phyloP scores from a whole-genome alignment of 1,140 invertebrate species.

The Camponotus floridanus region DNA sequence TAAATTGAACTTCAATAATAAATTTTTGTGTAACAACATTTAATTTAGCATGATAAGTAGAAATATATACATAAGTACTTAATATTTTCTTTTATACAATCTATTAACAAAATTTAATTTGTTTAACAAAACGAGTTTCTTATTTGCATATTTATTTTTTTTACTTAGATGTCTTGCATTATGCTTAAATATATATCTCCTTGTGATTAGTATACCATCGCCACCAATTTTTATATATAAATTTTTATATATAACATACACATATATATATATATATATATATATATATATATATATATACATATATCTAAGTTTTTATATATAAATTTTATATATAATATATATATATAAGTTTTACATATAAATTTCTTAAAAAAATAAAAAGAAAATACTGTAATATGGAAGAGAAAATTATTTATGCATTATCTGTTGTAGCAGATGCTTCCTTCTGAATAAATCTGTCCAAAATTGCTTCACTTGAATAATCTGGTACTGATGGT shows the following conservation, averaged over 20 bases:
- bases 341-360: neutral
- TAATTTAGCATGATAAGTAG: constrained; percentile 3
- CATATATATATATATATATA: constrained; percentile 7
- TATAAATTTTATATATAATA: no score
- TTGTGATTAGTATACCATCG: neutral
- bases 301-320: no score
- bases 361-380: neutral
- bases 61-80: neutral
- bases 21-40: neutral
- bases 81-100: constrained; percentile 9
- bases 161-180: neutral
- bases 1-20: neutral
- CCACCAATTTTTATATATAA: neutral
- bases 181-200: constrained; percentile 2
- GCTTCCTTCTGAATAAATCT: constrained; percentile 92
- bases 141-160: constrained; percentile 37
- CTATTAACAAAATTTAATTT: constrained; percentile 16
- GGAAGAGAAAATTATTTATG: neutral
- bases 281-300: neutral
- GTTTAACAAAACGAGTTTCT: constrained; percentile 5
- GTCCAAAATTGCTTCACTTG: constrained; percentile 92
- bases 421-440: neutral
- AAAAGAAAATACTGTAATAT: neutral
- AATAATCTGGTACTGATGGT: constrained; percentile 94
- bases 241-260: neutral